A percentile compares a stretch with the other conserved stretches of the same genome.
These are phyloP conservation scores for Nymphalis polychloros DNA, from an alignment of 2,888 invertebrate genomes.

Conservation along the genomic window DNA sequence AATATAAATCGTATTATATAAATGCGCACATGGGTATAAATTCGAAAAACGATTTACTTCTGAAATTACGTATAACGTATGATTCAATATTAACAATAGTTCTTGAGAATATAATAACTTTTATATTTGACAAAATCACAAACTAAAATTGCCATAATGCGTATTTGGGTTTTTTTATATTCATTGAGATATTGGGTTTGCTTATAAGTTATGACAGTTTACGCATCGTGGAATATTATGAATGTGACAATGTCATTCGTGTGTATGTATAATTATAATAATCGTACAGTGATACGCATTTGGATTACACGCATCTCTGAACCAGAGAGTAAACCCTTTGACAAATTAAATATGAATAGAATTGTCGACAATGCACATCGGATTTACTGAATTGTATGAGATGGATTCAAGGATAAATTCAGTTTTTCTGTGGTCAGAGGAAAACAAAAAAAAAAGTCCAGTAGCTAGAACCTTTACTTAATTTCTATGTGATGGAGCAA, in stretches of 20 bases:
- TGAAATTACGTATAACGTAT: too few relatives aligned
- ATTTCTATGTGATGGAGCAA: too few relatives aligned
- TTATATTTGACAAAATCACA: too few relatives aligned
- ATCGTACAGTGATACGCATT: constrained; percentile 16
- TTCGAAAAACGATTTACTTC: too few relatives aligned
- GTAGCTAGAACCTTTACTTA: not conserved
- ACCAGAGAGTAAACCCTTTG: constrained; percentile 19
- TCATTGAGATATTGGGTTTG: not conserved
- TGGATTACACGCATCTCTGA: constrained; percentile 22
- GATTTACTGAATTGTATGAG: not conserved
- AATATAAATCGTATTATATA: too few relatives aligned
- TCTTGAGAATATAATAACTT: too few relatives aligned
- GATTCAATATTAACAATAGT: too few relatives aligned
- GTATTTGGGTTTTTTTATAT: too few relatives aligned
- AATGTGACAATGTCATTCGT: not conserved
- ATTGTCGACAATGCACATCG: not conserved
- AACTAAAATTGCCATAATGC: too few relatives aligned
- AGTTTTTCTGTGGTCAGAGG: not conserved
- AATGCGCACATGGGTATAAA: too few relatives aligned
- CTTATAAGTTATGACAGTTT: constrained; percentile 5
- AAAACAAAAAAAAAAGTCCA: too few relatives aligned
- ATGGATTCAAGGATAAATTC: not conserved
- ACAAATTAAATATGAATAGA: constrained; percentile 14
- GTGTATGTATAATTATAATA: constrained; percentile 13
- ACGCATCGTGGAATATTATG: not conserved